A percentile compares a stretch with the other conserved stretches of the same genome.
Conservation (phyloP, 1,140 invertebrate species). For the Aricia agestis region DNA sequence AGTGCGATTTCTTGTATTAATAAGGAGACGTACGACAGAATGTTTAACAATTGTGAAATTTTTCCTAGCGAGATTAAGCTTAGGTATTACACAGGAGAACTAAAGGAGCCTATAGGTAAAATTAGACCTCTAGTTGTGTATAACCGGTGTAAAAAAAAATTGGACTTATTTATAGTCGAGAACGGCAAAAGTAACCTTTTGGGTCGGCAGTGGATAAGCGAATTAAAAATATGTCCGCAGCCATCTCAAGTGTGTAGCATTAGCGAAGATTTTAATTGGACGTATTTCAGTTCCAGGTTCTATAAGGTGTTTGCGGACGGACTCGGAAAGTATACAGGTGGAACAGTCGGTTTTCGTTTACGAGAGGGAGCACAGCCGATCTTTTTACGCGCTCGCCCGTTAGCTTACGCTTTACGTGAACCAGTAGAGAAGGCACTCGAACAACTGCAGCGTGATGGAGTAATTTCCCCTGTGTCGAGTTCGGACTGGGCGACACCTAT, state of each 20-base stretch:
- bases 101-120: slow-evolving; percentile 27
- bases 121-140: slow-evolving; percentile 29
- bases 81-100: slow-evolving; percentile 36
- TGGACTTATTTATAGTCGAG: slow-evolving; percentile 35
- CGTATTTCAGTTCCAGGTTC: slow-evolving; percentile 39
- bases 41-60: slow-evolving; percentile 23
- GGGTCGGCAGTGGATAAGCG: slow-evolving; percentile 37
- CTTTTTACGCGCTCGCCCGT: slow-evolving; percentile 41
- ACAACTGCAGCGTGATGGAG: slow-evolving; percentile 27
- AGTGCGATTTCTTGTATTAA: slow-evolving; percentile 38
- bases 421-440: slow-evolving; percentile 36
- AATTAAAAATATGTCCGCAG: slow-evolving; percentile 25
- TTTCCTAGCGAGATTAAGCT: slow-evolving; percentile 19
- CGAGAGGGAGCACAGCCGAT: slow-evolving; percentile 29
- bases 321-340: slow-evolving; percentile 39
- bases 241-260: not conserved
- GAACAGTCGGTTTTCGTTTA: slow-evolving; percentile 25
- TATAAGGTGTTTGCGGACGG: slow-evolving; percentile 36
- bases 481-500: slow-evolving; percentile 38
- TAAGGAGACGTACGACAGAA: slow-evolving; percentile 25
- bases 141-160: slow-evolving; percentile 25
- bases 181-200: slow-evolving; percentile 33
- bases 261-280: slow-evolving; percentile 16
- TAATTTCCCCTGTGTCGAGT: slow-evolving; percentile 27
- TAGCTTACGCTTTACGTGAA: slow-evolving; percentile 37